Evolutionary conservation across 2,113 vertebrate genomes (phyloP).

Genomic region (Notiomystis cincta): DNA sequence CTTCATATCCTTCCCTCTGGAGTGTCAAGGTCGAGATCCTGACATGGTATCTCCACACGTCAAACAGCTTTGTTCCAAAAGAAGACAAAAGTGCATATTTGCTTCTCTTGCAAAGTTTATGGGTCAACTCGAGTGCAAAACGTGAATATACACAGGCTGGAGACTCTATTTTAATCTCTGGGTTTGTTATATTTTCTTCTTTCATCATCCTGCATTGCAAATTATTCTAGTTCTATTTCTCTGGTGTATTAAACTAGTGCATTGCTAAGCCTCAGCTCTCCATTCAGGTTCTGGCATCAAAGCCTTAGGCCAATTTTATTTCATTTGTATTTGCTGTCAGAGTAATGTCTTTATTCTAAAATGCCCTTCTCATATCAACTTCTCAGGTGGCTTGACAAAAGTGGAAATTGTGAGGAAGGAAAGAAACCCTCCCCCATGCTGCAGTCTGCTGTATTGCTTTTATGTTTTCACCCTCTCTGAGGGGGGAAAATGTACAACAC

Average conservation of each 20-base stretch:
- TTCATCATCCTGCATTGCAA: conserved; percentile 59
- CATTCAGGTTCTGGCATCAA: conserved; percentile 72
- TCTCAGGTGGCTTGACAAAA: conserved; percentile 73
- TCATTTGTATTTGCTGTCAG: conserved; percentile 78
- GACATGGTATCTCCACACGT: accelerated
- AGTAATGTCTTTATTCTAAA: conserved; percentile 79
- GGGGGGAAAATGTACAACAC: not conserved
- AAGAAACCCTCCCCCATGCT: conserved; percentile 18
- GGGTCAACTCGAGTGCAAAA: conserved; percentile 13
- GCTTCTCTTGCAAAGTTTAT: not conserved
- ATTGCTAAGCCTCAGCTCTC: conserved; percentile 67
- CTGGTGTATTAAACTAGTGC: conserved; percentile 61
- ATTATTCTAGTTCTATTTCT: conserved; percentile 66
- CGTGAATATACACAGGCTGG: not conserved
- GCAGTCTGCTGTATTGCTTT: conserved; percentile 47
- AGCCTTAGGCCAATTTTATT: conserved; percentile 80
- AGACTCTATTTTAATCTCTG: conserved; percentile 57
- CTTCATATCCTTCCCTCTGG: not conserved
- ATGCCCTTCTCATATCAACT: conserved; percentile 73
- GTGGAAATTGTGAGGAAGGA: conserved; percentile 48
- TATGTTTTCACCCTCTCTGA: conserved; percentile 45
- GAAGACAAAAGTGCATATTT: not conserved
- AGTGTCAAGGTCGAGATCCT: not conserved
- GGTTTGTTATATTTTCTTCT: conserved; percentile 64
- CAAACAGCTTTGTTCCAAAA: not conserved